These are phyloP conservation scores for Lagorchestes hirsutus DNA, from an alignment of 2,797 vertebrate genomes.

Conservation along the genomic window DNA sequence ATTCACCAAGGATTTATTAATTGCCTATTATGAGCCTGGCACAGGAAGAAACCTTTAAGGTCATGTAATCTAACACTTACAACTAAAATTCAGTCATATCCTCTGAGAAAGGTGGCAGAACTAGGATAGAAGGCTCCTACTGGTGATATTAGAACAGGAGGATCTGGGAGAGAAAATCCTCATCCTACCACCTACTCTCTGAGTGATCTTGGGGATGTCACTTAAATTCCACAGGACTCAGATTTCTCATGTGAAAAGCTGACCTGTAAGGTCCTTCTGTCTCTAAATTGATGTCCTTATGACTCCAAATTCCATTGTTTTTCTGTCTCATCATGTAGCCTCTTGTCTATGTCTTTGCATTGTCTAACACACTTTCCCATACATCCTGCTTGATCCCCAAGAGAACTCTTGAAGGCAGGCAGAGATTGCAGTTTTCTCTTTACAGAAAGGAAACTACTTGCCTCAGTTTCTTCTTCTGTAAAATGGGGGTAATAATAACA, in stretches of 20 bases:
- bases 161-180: neutral
- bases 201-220: neutral
- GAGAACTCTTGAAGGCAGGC: neutral
- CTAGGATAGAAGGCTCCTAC: neutral
- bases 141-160: neutral
- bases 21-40: neutral
- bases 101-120: neutral
- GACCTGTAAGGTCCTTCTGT: neutral
- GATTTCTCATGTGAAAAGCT: slow-evolving; percentile 23
- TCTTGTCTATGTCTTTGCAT: neutral
- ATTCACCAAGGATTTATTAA: neutral
- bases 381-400: neutral
- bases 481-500: neutral
- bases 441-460: neutral
- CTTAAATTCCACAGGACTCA: neutral
- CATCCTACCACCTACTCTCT: neutral
- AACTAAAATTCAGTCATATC: neutral
- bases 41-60: neutral
- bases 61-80: neutral
- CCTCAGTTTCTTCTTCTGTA: neutral
- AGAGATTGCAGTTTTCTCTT: neutral
- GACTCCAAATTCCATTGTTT: neutral
- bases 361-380: neutral
- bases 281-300: neutral
- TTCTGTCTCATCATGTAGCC: neutral